Evolutionary conservation across 2,888 invertebrate genomes (phyloP), one percentile per base, ranked within the genome.

Genomic region (Noctuana brunneofusca): DNA sequence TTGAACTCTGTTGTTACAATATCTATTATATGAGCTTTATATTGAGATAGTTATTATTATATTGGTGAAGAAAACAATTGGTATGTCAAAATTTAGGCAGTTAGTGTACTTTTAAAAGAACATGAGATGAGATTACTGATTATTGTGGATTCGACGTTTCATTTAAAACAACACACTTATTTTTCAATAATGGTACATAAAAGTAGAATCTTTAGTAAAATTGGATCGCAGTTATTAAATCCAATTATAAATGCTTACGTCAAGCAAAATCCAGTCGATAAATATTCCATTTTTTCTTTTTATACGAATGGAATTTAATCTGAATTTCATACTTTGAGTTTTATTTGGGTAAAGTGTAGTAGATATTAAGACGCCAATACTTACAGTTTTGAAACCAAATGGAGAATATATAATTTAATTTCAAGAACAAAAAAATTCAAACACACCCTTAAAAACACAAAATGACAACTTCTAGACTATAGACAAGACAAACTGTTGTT

Each of bases 171-270:
- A 35, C 35, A 35, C 35, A 35, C 3, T n/a, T n/a, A n/a, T 43
- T 43, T 18, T 18, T 2, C 18, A 43, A 18, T 43, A 18, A 18
- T 43, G 9, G 43, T 43, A 14, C 9, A 18, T 18, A 46, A 11
- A 11, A 2, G 11, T 20, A 46, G n/a, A 14, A n/a, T 27, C 24
- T 49, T 1, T 24, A 49, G 14, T 24, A 57, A 38, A 50, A 30
- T n/a, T 27, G 38, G 20, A 35, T 30, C 30, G 52, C 43, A 53
- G 43, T 20, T 22, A 59, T 27, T 60, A 62, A 62, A 62, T 62
- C 49, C 49, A 63, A 63, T 63, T 63, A 63, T 35, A 63, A 56
- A 30, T 63, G 56, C 50, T 55, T 56, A 56, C 63, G 63, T 63
- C 63, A 58, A 38, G 38, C 35, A 48, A 57, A 43, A 46, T 56